These are phyloP conservation scores for Leptodirus hochenwartii DNA, from an alignment of 2,888 invertebrate species.

Conservation along the genomic window DNA sequence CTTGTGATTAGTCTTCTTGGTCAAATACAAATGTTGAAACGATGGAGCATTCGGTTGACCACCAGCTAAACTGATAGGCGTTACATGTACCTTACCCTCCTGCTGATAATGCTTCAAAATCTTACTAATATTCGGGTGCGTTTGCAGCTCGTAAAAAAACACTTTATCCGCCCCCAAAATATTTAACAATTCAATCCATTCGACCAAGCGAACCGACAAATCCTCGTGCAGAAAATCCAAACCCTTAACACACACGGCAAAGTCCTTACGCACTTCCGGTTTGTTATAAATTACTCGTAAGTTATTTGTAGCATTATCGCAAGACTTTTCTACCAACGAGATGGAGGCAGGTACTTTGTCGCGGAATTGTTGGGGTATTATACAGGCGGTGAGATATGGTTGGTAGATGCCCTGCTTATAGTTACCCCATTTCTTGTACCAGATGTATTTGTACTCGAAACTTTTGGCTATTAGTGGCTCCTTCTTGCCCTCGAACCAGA, in stretches of 20 bases:
- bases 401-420: conserved; percentile 82
- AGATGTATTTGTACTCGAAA: conserved; percentile 83
- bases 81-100: conserved; percentile 44
- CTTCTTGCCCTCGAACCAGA: conserved; percentile 74
- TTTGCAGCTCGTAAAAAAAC: conserved; percentile 75
- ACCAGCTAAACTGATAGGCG: conserved; percentile 69
- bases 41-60: conserved; percentile 80
- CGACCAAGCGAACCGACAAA: conserved; percentile 71
- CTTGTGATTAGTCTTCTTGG: conserved; percentile 83
- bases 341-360: conserved; percentile 63
- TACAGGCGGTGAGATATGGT: conserved; percentile 79
- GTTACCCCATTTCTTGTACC: conserved; percentile 90
- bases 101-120: conserved; percentile 43
- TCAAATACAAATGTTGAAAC: conserved; percentile 75
- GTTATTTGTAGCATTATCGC: conserved; percentile 74
- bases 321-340: conserved; percentile 67
- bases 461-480: conserved; percentile 67
- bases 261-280: conserved; percentile 53
- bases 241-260: conserved; percentile 88
- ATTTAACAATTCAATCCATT: conserved; percentile 83
- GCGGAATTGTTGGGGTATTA: conserved; percentile 58
- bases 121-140: conserved; percentile 84
- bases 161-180: conserved; percentile 82
- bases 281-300: conserved; percentile 64
- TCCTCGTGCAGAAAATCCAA: conserved; percentile 86